These are phyloP conservation scores for Myodes glareolus DNA, from an alignment of 2,113 vertebrate genomes.

Conservation along the genomic window DNA sequence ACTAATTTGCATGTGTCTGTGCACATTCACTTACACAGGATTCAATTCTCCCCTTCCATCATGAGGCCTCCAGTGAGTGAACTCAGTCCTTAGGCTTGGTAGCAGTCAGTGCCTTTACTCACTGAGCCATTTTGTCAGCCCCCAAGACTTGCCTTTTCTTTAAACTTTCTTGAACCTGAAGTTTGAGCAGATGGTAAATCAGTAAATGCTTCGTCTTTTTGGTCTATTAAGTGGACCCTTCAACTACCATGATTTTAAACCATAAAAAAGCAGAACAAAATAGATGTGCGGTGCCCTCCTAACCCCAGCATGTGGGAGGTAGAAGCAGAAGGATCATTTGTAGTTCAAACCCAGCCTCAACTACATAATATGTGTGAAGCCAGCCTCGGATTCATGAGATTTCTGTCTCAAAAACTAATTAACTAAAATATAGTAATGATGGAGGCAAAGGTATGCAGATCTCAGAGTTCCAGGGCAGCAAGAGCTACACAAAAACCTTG, in stretches of 20 bases:
- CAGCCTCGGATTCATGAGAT: no score
- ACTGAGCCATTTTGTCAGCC: neutral
- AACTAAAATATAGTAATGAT: no score
- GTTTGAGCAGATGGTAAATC: slow-evolving; percentile 6
- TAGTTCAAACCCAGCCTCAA: neutral
- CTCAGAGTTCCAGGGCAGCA: no score
- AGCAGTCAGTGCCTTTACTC: neutral
- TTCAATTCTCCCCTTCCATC: neutral
- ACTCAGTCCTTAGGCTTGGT: neutral
- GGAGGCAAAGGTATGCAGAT: no score
- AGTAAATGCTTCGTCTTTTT: slow-evolving; percentile 22
- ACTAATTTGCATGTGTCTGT: neutral
- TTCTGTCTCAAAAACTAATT: no score
- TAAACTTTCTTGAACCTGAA: slow-evolving; percentile 17
- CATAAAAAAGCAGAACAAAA: neutral
- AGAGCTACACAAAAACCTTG: no score
- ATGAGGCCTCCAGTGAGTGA: neutral
- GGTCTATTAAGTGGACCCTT: neutral
- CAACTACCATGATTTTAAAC: slow-evolving; percentile 31
- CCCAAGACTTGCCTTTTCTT: slow-evolving; percentile 36
- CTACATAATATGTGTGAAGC: no score
- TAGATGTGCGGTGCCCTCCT: neutral
- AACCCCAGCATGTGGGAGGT: neutral
- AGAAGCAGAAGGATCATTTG: neutral
- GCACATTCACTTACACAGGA: neutral